These are phyloP conservation scores for Idaea straminata DNA, from an alignment of 2,888 invertebrate genomes.

Conservation along the genomic window DNA sequence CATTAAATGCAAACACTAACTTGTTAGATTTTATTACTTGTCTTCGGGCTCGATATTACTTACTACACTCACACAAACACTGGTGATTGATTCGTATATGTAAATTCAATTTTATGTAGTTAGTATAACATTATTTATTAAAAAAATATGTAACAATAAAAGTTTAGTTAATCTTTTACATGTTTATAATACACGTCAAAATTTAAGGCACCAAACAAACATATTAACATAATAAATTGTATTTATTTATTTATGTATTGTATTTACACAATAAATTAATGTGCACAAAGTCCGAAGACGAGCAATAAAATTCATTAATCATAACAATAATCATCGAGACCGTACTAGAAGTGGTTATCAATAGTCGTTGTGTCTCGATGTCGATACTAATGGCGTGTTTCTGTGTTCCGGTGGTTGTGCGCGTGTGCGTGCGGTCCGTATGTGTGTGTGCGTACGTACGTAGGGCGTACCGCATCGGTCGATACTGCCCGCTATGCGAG, in stretches of 20 bases:
- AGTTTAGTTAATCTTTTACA: neutral
- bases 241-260: conserved; percentile 6
- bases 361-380: conserved; percentile 38
- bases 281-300: conserved; percentile 39
- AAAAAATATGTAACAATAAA: neutral
- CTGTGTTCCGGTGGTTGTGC: conserved; percentile 77
- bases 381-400: conserved; percentile 78
- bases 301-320: conserved; percentile 49
- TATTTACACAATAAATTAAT: conserved; percentile 1
- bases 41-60: conserved; percentile 49
- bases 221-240: neutral
- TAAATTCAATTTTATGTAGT: conserved; percentile 6
- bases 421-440: conserved; percentile 70
- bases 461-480: conserved; percentile 86
- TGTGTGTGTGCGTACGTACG: conserved; percentile 67
- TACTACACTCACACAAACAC: conserved; percentile 14
- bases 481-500: conserved; percentile 86
- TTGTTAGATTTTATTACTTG: conserved; percentile 61
- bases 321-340: conserved; percentile 34
- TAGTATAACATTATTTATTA: neutral
- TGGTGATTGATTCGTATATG: conserved; percentile 4
- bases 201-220: neutral
- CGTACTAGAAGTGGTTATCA: conserved; percentile 20
- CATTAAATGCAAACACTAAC: conserved; percentile 63
- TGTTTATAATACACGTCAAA: neutral